Conservation (phyloP, 2,888 invertebrate genomes). For the Zootermopsis nevadensis region DNA sequence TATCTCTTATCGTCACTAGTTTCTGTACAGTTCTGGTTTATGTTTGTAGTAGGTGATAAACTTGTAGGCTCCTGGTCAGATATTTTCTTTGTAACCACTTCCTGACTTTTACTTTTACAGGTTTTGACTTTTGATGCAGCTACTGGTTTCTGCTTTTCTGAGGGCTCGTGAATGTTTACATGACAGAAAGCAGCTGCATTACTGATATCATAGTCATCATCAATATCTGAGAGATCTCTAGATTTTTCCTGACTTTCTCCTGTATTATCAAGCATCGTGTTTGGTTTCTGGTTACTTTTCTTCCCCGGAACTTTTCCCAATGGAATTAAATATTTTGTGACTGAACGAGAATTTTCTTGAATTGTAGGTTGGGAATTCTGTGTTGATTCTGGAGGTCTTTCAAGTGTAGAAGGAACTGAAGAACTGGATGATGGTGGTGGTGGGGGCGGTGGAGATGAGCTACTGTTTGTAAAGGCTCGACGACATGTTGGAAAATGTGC, state of each 20-base stretch:
- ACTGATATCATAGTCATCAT: constrained; percentile 51
- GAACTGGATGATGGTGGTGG: background rate
- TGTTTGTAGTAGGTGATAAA: constrained; percentile 46
- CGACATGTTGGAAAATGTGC: constrained; percentile 61
- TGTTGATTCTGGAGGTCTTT: constrained; percentile 16
- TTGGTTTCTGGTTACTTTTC: constrained; percentile 30
- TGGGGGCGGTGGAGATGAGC: background rate
- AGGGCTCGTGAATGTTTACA: constrained; percentile 49
- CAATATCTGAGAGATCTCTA: constrained; percentile 39
- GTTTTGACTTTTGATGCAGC: background rate
- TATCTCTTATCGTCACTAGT: constrained; percentile 54
- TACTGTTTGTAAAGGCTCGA: constrained; percentile 43
- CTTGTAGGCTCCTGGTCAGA: background rate
- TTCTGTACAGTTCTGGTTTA: constrained; percentile 50
- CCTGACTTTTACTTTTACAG: background rate
- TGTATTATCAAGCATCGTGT: constrained; percentile 29
- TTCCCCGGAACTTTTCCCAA: constrained; percentile 32
- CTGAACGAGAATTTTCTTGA: constrained; percentile 1
- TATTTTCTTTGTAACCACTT: background rate
- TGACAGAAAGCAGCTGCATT: constrained; percentile 52
- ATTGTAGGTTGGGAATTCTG: background rate
- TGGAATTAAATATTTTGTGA: constrained; percentile 29
- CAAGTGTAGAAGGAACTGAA: constrained; percentile 13
- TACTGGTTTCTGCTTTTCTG: constrained; percentile 54
- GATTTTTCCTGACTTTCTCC: constrained; percentile 39